Evolutionary conservation across 1,140 invertebrate species (phyloP), one percentile per base, ranked within the genome.

Genomic region (Panagrolaimus sp.): DNA sequence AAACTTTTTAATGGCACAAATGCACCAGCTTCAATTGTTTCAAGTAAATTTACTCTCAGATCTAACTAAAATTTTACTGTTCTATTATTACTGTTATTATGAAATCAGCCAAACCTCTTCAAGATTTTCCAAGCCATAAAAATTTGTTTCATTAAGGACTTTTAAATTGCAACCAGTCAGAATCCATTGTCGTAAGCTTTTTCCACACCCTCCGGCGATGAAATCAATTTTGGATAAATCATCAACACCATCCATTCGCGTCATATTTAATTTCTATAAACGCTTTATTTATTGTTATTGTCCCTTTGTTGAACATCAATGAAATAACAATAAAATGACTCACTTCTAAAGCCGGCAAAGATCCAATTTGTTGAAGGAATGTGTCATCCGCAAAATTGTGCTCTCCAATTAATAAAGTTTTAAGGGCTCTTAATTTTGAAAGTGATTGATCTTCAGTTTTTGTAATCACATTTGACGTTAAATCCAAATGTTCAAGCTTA

Each of bases 351-450:
- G 31, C 44, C 5, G 25, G 0, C 0, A 68, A 31, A 44, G 45
- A 45, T 23, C 65, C 43, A 38, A 78, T 70, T 65, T 78, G 75
- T 42, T 13, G 47, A 7, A 79, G 45, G 1, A 78, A 7, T 48
- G 67, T 57, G 9, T 27, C 48, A 47, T 72, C 80, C n/a, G 75
- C 75, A 61, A 68, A 76, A 63, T 78, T 78, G 57, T 78, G 77
- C 20, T 78, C 78, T 16, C 77, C 77, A 31, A 78, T 75, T 13
- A 66, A n/a, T 13, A 78, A 43, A 7, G 65, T 78, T 57, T 72
- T 57, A n/a, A 78, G 51, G 5, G 23, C 25, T 45, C 31, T 43
- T 25, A 78, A 51, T 66, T 74, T 63, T 20, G 51, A 68, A 42
- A 78, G 65, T 4, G 71, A 61, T 27, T 72, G 69, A 1, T 43